Conservation (phyloP, 2,797 vertebrate genomes). For the Chromobotia macracanthus region DNA sequence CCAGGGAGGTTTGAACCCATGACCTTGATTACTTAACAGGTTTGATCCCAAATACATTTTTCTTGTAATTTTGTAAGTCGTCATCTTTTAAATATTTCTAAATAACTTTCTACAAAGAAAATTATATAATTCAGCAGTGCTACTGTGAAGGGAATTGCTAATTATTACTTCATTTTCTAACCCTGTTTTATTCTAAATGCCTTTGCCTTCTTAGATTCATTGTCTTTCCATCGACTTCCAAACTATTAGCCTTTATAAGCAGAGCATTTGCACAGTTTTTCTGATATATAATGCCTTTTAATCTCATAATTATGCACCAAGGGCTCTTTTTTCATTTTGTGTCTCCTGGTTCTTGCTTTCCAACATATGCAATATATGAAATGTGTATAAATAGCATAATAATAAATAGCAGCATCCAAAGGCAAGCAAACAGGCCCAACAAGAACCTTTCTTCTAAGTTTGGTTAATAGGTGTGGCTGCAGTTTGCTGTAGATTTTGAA, state of each 20-base stretch:
- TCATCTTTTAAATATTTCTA: neutral
- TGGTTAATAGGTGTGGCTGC: neutral
- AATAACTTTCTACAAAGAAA: neutral
- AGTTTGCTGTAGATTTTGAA: neutral
- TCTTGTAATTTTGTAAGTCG: neutral
- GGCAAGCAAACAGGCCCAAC: neutral
- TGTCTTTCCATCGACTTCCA: neutral
- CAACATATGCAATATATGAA: neutral
- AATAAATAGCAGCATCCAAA: neutral
- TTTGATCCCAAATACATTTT: neutral
- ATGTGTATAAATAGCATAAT: neutral
- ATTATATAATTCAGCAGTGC: neutral
- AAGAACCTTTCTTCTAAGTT: neutral
- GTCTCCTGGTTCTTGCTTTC: neutral
- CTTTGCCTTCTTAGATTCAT: neutral
- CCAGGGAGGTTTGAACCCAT: constrained; percentile 25
- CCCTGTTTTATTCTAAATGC: neutral
- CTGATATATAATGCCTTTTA: neutral
- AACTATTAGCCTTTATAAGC: neutral
- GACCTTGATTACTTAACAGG: neutral
- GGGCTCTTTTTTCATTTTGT: neutral
- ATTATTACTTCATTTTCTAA: neutral
- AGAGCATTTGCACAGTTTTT: neutral
- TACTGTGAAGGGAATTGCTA: neutral
- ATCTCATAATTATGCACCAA: neutral